Percentiles rank a stretch among this genome's conserved stretches.
Conservation (phyloP, 2,888 invertebrate species). For the Sphecodes monilicornis region DNA sequence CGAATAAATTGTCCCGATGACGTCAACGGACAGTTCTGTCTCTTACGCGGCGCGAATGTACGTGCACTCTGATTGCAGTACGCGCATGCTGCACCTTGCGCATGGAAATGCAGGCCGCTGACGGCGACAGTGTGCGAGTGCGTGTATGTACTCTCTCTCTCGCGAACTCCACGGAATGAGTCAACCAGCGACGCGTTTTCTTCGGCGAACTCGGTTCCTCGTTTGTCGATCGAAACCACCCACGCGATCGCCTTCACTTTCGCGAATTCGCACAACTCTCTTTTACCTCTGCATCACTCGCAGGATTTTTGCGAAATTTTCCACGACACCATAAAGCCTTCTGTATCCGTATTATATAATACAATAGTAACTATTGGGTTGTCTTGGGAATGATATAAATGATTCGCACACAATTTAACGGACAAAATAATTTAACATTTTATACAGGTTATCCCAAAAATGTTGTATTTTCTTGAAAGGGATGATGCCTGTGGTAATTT, state of each 20-base stretch:
- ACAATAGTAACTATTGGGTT: no score
- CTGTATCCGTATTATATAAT: no score
- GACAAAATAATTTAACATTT: no score
- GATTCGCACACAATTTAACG: no score
- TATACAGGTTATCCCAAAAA: no score
- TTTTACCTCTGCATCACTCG: no score
- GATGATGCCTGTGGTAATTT: no score
- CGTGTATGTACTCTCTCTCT: neutral
- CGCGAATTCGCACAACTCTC: neutral
- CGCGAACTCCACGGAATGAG: conserved; percentile 48
- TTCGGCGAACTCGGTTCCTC: conserved; percentile 39
- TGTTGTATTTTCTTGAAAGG: no score
- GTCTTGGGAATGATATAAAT: no score
- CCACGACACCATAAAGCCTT: no score
- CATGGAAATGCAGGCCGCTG: conserved; percentile 50
- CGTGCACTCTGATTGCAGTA: conserved; percentile 56
- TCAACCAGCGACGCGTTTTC: conserved; percentile 57
- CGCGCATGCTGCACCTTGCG: conserved; percentile 69
- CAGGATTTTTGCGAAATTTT: neutral
- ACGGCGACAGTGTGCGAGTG: neutral
- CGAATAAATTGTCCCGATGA: conserved; percentile 69
- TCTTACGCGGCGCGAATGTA: conserved; percentile 53
- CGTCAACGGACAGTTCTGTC: conserved; percentile 69
- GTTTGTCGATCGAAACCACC: conserved; percentile 55
- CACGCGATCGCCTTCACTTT: conserved; percentile 35